These are phyloP conservation scores for Psittacula derbiana DNA, from an alignment of 2,797 vertebrate species.

Conservation along the genomic window DNA sequence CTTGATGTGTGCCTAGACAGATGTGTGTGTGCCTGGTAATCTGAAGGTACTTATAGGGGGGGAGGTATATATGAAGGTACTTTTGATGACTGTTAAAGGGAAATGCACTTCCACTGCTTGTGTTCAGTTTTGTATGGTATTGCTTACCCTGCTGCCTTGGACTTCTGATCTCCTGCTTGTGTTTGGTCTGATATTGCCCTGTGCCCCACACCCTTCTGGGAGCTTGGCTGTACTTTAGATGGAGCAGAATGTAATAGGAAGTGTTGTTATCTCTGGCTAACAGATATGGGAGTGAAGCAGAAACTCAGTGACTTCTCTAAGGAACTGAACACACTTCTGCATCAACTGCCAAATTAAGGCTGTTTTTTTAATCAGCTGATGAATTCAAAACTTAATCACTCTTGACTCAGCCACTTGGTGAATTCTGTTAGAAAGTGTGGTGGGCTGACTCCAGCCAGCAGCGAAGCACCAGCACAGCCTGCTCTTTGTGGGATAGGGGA, in stretches of 20 bases:
- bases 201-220: not conserved
- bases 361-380: not conserved
- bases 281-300: not conserved
- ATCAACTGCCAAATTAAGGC: not conserved
- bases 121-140: not conserved
- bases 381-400: not conserved
- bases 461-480: rapidly evolving
- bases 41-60: not conserved
- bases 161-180: not conserved
- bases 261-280: not conserved
- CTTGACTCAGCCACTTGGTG: not conserved
- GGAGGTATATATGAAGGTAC: not conserved
- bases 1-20: too few species aligned
- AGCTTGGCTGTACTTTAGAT: not conserved
- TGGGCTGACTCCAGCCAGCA: not conserved
- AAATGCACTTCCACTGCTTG: not conserved
- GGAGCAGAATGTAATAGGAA: rapidly evolving
- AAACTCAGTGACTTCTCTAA: not conserved
- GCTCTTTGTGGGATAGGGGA: not conserved
- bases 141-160: not conserved
- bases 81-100: not conserved
- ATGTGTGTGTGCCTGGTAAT: not conserved
- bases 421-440: not conserved
- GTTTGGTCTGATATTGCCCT: not conserved
- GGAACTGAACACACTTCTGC: not conserved